These are phyloP conservation scores for Dasypus novemcinctus DNA, from an alignment of 2,113 vertebrate genomes.

Conservation along the genomic window DNA sequence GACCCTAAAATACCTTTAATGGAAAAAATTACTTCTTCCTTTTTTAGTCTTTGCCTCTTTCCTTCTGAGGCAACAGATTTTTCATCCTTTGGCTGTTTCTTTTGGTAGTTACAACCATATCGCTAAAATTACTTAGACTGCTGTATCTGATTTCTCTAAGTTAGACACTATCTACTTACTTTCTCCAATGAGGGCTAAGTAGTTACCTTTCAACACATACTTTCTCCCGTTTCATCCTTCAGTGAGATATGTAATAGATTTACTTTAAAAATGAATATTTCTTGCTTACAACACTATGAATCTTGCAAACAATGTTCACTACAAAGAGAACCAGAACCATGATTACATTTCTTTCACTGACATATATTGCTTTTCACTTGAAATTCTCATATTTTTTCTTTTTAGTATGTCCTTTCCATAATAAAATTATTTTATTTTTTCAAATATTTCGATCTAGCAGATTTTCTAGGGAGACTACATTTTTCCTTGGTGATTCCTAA, in stretches of 20 bases:
- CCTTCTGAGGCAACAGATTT: background rate
- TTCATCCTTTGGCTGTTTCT: background rate
- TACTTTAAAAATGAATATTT: background rate
- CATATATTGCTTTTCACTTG: background rate
- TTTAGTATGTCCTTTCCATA: background rate
- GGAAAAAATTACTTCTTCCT: background rate
- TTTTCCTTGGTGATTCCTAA: background rate
- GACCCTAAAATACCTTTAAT: background rate
- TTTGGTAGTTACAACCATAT: background rate
- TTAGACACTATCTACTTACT: background rate
- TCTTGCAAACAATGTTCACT: background rate
- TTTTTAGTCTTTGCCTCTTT: background rate
- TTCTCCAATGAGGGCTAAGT: background rate
- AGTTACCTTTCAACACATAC: background rate
- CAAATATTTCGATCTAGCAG: background rate
- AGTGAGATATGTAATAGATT: background rate
- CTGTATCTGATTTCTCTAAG: background rate
- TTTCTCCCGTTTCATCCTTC: background rate
- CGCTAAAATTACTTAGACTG: background rate
- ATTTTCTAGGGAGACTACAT: accelerated
- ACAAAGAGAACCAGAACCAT: background rate
- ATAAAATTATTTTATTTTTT: background rate
- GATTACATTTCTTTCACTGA: background rate
- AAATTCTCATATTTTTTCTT: background rate
- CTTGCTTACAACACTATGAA: background rate